Percentiles rank a stretch among this genome's conserved stretches.
These are phyloP conservation scores for Crotalus tigris DNA, from an alignment of 2,113 vertebrate genomes.

Conservation along the genomic window DNA sequence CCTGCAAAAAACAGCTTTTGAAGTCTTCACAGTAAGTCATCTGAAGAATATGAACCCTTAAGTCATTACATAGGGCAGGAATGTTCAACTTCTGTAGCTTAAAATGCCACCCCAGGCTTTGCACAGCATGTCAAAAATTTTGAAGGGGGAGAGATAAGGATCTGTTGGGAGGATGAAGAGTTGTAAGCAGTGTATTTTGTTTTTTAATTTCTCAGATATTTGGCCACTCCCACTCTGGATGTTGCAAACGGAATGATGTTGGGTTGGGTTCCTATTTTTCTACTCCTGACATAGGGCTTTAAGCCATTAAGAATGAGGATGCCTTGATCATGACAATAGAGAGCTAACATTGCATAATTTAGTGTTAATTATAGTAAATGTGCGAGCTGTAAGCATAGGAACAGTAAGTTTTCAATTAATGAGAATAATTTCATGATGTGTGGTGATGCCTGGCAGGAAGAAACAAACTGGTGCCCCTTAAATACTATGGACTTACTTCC, in stretches of 20 bases:
- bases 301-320: not conserved
- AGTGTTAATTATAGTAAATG: not conserved
- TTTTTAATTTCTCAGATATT: not conserved
- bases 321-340: not conserved
- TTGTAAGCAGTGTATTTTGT: no score
- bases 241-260: not conserved
- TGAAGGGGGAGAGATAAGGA: not conserved
- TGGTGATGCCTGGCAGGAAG: not conserved
- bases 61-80: not conserved
- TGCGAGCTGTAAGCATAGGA: not conserved
- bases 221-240: not conserved
- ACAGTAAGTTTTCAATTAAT: not conserved
- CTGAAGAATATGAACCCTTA: not conserved
- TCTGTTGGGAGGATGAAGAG: not conserved
- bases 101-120: not conserved
- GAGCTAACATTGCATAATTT: not conserved
- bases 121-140: not conserved
- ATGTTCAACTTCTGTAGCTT: not conserved
- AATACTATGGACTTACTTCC: not conserved
- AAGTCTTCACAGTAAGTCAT: not conserved
- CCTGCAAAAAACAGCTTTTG: not conserved
- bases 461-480: not conserved
- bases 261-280: not conserved
- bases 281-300: not conserved
- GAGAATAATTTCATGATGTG: not conserved